phyloP scores from a whole-genome alignment of 30 jellyfish, hydroid and myxozoan genomes.

The Aurelia sp. region DNA sequence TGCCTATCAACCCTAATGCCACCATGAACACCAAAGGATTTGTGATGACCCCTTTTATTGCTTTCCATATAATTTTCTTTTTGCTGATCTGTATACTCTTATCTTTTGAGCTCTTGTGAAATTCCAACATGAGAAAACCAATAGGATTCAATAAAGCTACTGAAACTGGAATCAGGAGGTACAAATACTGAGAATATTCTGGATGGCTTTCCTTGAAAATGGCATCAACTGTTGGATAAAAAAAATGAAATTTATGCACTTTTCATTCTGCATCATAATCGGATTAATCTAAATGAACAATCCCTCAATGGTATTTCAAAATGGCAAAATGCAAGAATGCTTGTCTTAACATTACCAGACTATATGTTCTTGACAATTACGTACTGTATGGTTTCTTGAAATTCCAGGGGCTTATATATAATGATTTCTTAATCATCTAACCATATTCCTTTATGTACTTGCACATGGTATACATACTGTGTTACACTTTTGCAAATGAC shows the following conservation, averaged over 20 bases:
- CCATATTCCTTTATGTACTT: too few species aligned
- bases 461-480: too few species aligned
- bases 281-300: too few species aligned
- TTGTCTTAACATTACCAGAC: too few species aligned
- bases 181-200: conserved; percentile 76
- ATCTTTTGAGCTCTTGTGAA: conserved; percentile 57
- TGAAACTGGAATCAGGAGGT: conserved; percentile 81
- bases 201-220: conserved; percentile 59
- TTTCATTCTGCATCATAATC: background rate
- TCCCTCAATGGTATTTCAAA: too few species aligned
- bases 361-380: too few species aligned
- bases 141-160: conserved; percentile 86
- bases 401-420: too few species aligned
- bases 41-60: conserved; percentile 68
- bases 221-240: conserved; percentile 73
- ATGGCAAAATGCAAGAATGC: too few species aligned
- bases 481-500: too few species aligned
- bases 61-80: conserved; percentile 41
- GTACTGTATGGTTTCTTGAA: too few species aligned
- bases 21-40: conserved; percentile 93
- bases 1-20: conserved; percentile 60
- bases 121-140: conserved; percentile 86
- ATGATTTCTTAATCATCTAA: too few species aligned
- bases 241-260: background rate
- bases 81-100: conserved; percentile 9